These are phyloP conservation scores for Drosophila koepferae DNA, from an alignment of 2,888 invertebrate genomes.

Conservation along the genomic window DNA sequence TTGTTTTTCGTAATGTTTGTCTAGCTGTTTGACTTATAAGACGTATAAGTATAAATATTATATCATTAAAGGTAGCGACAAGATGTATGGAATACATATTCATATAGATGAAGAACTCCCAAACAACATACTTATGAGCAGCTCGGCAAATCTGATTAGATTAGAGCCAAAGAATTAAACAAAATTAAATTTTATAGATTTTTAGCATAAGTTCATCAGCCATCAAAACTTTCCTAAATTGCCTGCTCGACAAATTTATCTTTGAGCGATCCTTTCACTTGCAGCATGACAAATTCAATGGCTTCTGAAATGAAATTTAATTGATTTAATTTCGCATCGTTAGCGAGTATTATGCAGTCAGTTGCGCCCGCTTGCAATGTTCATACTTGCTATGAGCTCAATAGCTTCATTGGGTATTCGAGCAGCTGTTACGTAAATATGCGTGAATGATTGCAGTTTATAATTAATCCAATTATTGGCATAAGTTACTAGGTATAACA, in stretches of 20 bases:
- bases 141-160: too few relatives aligned
- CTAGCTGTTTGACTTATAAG: too few relatives aligned
- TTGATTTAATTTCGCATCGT: not conserved
- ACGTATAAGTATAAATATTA: too few relatives aligned
- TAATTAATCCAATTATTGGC: not conserved
- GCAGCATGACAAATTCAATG: too few relatives aligned
- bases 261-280: too few relatives aligned
- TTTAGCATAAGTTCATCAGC: too few relatives aligned
- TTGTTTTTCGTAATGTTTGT: not conserved
- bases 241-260: too few relatives aligned
- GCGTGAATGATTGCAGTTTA: not conserved
- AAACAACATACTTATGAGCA: too few relatives aligned
- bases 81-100: not conserved
- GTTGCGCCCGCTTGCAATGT: not conserved
- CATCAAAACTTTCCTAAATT: too few relatives aligned
- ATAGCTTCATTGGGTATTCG: constrained; percentile 34
- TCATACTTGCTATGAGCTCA: not conserved
- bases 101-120: not conserved
- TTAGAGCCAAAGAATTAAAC: too few relatives aligned
- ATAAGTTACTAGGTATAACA: not conserved
- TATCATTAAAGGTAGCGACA: not conserved
- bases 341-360: not conserved
- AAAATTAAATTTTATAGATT: too few relatives aligned
- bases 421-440: constrained; percentile 27
- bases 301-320: not conserved